Conservation (phyloP, 2,113 vertebrate genomes). For the Prunella fulvescens region DNA sequence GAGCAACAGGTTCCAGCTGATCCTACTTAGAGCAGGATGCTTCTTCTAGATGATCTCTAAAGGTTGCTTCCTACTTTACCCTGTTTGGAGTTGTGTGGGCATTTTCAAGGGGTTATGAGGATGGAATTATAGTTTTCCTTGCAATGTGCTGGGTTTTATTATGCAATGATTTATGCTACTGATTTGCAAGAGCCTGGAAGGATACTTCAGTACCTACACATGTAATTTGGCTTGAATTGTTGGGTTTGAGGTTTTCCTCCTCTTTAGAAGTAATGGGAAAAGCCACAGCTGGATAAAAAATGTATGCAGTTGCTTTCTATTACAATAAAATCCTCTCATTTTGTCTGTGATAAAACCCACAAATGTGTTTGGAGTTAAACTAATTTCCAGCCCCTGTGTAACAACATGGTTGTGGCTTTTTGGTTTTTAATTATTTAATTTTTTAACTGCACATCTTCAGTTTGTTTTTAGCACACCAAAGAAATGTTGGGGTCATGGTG, state of each 20-base stretch:
- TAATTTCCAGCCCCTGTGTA: neutral
- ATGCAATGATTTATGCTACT: neutral
- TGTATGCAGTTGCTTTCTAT: neutral
- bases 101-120: neutral
- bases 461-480: neutral
- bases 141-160: neutral
- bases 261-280: neutral
- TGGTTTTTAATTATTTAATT: neutral
- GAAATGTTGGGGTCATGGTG: neutral
- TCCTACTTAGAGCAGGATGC: neutral
- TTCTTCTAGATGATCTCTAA: neutral
- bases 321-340: neutral
- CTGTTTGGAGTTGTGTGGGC: neutral
- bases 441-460: neutral
- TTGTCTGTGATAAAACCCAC: neutral
- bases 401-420: neutral
- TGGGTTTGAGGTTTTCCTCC: neutral
- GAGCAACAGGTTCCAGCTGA: neutral
- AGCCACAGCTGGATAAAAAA: neutral
- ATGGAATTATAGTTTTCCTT: neutral
- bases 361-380: neutral
- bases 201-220: neutral
- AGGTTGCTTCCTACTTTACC: neutral
- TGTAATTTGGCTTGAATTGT: neutral
- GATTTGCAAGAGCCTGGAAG: neutral